Base-by-base conservation (phyloP, 2,113 vertebrate genomes). In the Heptranchias perlo region DNA sequence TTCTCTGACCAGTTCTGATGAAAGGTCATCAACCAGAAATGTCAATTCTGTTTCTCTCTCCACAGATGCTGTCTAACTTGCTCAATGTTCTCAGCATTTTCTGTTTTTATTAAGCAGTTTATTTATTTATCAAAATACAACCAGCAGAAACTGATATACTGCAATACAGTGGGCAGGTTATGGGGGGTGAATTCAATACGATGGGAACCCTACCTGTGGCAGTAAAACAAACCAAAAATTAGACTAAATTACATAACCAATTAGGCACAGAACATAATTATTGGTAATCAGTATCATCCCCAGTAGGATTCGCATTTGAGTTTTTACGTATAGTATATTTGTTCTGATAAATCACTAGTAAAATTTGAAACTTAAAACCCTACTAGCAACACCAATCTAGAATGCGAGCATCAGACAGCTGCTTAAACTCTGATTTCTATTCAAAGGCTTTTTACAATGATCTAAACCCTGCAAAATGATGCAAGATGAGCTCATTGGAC, bases 401-500 rank as follows among this genome's bases (percentile, higher is more conserved):
- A 28, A 92, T 44, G 1, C 25, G 16, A 16, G 64, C 25, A 95
- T 73, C 39, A 69, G 44, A 31, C 65, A 31, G n/a, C 25, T 35
- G 47, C 65, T 52, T 95, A 18, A 69, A 95, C 47, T 95, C 39
- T 47, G 64, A 95, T 49, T 95, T 69, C 11, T 49, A 49, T 73
- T 95, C 64, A 69, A 69, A 95, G 64, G 62, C 61, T 52, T 73
- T 52, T 73, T n/a, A 69, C 39, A 49, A 93, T 84, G 76, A 61
- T 62, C 86, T 58, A 73, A 96, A 96, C 61, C 62, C 82, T 49
- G 64, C n/a, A 92, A 49, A 89, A 54, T 67, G 23, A 91, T 54
- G 64, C 47, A 87, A 49, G 49, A 92, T 73, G 47, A 96, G 84
- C 64, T 96, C 44, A 96, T 18, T 67, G 62, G 64, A 92, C 28